Conservation (phyloP, 2,888 invertebrate species). For the Cephus sareptanus region DNA sequence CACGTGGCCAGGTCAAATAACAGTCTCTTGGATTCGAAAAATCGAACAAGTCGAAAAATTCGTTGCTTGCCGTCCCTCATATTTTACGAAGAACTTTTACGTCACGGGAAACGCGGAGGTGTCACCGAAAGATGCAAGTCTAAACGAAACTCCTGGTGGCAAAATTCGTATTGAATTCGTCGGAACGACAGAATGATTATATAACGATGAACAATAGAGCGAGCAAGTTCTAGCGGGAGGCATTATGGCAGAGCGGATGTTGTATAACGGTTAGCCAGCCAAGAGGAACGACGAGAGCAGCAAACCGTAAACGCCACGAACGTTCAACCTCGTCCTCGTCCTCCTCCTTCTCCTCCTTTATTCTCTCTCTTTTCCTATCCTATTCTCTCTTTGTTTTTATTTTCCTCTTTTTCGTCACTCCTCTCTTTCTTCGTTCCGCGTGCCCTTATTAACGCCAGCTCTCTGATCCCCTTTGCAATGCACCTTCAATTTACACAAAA, state of each 20-base stretch:
- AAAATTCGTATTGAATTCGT: conserved; percentile 40
- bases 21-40: too few relatives aligned
- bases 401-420: conserved; percentile 9
- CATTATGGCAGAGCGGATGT: conserved; percentile 64
- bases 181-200: conserved; percentile 50
- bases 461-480: background rate
- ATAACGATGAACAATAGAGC: conserved; percentile 62
- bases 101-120: too few relatives aligned
- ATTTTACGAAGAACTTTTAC: too few relatives aligned
- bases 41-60: too few relatives aligned
- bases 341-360: conserved; percentile 30
- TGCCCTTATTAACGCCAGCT: conserved; percentile 11
- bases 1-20: too few relatives aligned
- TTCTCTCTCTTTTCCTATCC: conserved; percentile 17
- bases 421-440: conserved; percentile 9
- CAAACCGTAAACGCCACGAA: conserved; percentile 60
- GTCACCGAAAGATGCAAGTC: too few relatives aligned
- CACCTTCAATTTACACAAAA: too few relatives aligned
- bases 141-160: too few relatives aligned
- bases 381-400: conserved; percentile 2
- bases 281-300: conserved; percentile 65
- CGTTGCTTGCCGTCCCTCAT: too few relatives aligned
- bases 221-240: conserved; percentile 40
- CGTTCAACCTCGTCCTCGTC: conserved; percentile 45
- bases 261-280: conserved; percentile 67